These are phyloP conservation scores for Lordiphosa mommai DNA, from an alignment of 1,140 invertebrate genomes.

Conservation along the genomic window DNA sequence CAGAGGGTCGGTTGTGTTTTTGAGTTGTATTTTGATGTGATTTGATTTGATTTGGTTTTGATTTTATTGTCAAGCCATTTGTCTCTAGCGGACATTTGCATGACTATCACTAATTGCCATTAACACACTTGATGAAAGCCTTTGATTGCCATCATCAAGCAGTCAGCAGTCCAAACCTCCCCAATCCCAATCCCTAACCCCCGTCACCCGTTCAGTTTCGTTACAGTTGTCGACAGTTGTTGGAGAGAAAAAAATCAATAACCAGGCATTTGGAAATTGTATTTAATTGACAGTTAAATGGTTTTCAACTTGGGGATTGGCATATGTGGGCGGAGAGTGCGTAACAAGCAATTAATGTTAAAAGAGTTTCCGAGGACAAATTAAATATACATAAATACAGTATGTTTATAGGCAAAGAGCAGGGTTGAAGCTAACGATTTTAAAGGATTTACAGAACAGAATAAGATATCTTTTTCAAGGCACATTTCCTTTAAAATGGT, in stretches of 20 bases:
- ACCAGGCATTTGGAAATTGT: conserved; percentile 58
- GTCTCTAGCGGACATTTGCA: conserved; percentile 13
- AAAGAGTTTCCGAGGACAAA: conserved; percentile 33
- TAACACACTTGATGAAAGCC: conserved; percentile 68
- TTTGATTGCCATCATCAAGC: conserved; percentile 27
- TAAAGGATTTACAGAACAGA: too few species aligned
- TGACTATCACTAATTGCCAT: conserved; percentile 60
- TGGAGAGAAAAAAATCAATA: conserved; percentile 59
- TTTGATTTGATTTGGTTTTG: conserved; percentile 38
- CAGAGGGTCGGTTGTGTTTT: conserved; percentile 19
- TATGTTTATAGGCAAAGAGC: too few species aligned
- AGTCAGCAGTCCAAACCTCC: conserved; percentile 6
- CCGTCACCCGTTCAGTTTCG: conserved; percentile 14
- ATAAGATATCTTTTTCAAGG: too few species aligned
- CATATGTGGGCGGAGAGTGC: conserved; percentile 12
- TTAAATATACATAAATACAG: conserved; percentile 15
- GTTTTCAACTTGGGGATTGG: conserved; percentile 54
- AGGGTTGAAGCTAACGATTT: too few species aligned
- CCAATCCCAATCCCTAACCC: conserved; percentile 1
- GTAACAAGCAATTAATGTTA: conserved; percentile 50
- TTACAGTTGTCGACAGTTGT: conserved; percentile 49
- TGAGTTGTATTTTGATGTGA: conserved; percentile 23
- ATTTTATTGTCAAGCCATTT: conserved; percentile 34
- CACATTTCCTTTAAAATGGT: too few species aligned
- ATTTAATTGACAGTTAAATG: conserved; percentile 76